phyloP scores from a whole-genome alignment of 92 coral and sea anemone genomes.

The Palythoa caribaeorum region DNA sequence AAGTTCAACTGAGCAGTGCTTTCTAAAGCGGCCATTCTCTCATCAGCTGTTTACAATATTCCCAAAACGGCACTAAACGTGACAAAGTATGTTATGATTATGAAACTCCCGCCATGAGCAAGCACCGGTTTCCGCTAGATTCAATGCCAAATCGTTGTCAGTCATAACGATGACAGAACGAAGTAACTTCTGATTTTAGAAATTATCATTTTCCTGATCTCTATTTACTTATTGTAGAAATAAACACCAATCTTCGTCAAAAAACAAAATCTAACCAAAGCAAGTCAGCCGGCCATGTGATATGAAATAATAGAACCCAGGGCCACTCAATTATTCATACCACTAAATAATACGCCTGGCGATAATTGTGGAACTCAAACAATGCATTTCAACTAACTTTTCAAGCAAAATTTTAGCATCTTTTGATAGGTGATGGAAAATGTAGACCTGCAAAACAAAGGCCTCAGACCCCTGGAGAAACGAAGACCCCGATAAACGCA shows the following conservation, averaged over 20 bases:
- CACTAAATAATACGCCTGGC: too few species aligned
- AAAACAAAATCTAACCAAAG: neutral
- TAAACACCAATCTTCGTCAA: neutral
- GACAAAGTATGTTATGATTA: neutral
- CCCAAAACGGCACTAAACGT: neutral
- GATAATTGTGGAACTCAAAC: too few species aligned
- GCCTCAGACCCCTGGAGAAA: too few species aligned
- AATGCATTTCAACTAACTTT: too few species aligned
- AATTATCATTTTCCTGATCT: neutral
- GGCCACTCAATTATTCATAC: neutral
- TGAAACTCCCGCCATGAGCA: neutral
- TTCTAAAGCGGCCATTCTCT: constrained; percentile 70
- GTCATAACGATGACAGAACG: neutral
- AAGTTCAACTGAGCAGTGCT: constrained; percentile 72
- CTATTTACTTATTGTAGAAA: neutral
- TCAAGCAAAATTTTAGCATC: too few species aligned
- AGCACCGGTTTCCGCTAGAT: neutral
- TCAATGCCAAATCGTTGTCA: neutral
- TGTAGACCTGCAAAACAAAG: too few species aligned
- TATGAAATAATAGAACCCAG: neutral
- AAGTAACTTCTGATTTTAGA: neutral
- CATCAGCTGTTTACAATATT: too few species aligned
- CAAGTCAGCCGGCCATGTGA: neutral
- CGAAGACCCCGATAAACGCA: too few species aligned
- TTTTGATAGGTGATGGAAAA: too few species aligned